Percentiles rank a stretch among this genome's conserved stretches.
phyloP scores from a whole-genome alignment of 1,140 invertebrate species.

The Tenebrio molitor region DNA sequence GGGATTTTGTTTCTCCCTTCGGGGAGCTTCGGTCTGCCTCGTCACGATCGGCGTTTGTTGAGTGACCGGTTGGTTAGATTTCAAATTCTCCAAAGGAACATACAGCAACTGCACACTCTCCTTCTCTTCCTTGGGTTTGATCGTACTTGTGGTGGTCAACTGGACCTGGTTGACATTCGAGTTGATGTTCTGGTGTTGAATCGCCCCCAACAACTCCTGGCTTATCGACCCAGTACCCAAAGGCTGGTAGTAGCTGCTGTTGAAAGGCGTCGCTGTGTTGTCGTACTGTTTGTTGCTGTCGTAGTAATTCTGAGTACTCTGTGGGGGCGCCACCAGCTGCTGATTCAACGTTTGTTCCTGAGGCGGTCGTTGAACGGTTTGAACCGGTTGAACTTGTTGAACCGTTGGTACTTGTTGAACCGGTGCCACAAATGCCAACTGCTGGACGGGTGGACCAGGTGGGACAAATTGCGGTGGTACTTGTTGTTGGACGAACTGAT shows the following conservation, averaged over 20 bases:
- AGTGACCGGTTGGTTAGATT: slow-evolving; percentile 45
- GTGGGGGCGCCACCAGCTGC: slow-evolving; percentile 44
- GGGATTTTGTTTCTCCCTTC: slow-evolving; percentile 59
- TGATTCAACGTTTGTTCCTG: slow-evolving; percentile 49
- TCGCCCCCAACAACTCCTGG: slow-evolving; percentile 47
- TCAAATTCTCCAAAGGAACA: slow-evolving; percentile 82
- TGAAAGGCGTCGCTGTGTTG: slow-evolving; percentile 49
- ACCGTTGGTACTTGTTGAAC: slow-evolving; percentile 17
- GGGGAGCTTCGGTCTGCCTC: slow-evolving; percentile 6
- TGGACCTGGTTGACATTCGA: slow-evolving; percentile 44
- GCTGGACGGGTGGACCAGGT: slow-evolving; percentile 15
- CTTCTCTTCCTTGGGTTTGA: slow-evolving; percentile 64
- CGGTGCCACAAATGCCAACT: slow-evolving; percentile 3
- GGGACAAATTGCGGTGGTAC: slow-evolving; percentile 32
- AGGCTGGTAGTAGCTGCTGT: slow-evolving; percentile 54
- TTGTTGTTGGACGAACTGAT: slow-evolving; percentile 21
- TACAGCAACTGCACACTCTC: slow-evolving; percentile 84
- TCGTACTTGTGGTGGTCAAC: slow-evolving; percentile 44
- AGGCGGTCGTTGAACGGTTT: slow-evolving; percentile 11
- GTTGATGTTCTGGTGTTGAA: slow-evolving; percentile 18
- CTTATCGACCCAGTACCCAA: slow-evolving; percentile 54
- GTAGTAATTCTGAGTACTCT: slow-evolving; percentile 9
- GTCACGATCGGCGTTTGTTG: background rate
- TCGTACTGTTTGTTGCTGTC: slow-evolving; percentile 40
- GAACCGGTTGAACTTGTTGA: slow-evolving; percentile 36